Percentiles rank a stretch among this genome's conserved stretches.
phyloP scores from a whole-genome alignment of 2,888 invertebrate genomes.

The Listrodromus nycthemerus region DNA sequence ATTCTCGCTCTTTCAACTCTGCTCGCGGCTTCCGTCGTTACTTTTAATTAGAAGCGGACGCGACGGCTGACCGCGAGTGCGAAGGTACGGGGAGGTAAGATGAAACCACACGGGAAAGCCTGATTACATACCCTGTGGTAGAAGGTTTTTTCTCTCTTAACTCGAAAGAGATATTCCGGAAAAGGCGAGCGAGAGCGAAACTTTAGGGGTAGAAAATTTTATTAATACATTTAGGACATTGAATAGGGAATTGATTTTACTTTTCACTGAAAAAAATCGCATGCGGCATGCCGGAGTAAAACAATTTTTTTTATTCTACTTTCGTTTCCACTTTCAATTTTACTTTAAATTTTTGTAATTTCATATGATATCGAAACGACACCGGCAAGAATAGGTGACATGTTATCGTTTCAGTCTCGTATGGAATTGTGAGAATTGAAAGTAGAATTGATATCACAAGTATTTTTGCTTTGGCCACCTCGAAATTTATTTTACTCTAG shows the following conservation, averaged over 20 bases:
- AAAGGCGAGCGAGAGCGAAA: not conserved
- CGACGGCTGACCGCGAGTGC: not conserved
- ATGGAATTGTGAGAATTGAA: no score
- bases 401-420: no score
- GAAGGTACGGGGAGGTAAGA: constrained; percentile 30
- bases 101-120: constrained; percentile 25
- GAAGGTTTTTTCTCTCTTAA: not conserved
- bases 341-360: no score
- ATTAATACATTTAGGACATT: not conserved
- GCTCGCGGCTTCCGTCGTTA: constrained; percentile 39
- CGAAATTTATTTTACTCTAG: no score
- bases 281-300: no score
- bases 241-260: not conserved
- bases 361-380: no score
- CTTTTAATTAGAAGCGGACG: constrained; percentile 52
- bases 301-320: no score
- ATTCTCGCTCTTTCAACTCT: constrained; percentile 3
- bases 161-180: not conserved
- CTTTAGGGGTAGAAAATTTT: not conserved
- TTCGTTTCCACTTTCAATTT: no score
- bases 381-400: no score
- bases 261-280: not conserved
- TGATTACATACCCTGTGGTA: constrained; percentile 28
- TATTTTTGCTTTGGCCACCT: no score
- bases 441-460: no score